A percentile compares a stretch with the other conserved stretches of the same genome.
These are phyloP conservation scores for Ctenosaura bakeri DNA, from an alignment of 2,797 vertebrate genomes.

Conservation along the genomic window DNA sequence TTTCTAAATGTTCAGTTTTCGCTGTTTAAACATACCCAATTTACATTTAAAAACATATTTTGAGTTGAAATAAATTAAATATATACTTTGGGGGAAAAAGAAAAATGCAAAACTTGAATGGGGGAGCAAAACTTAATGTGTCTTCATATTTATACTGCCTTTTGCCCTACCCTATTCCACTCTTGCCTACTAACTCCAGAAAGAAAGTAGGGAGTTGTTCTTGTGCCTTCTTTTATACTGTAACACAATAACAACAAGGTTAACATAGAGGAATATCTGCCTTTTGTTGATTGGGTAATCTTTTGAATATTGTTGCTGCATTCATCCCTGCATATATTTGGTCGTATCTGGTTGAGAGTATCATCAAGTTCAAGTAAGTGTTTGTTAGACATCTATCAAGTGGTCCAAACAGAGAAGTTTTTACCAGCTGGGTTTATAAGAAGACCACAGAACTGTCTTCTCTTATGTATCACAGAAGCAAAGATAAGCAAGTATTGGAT, in stretches of 20 bases:
- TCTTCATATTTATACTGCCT: neutral
- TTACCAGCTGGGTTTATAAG: neutral
- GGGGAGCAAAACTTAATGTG: neutral
- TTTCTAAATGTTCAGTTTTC: no score
- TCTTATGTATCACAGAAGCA: neutral
- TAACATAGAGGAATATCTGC: neutral
- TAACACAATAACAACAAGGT: neutral
- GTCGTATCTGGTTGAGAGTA: neutral
- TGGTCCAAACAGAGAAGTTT: neutral
- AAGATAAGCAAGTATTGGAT: neutral
- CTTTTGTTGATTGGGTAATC: neutral
- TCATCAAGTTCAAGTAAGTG: neutral
- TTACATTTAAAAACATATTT: no score
- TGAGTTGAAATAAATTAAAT: no score
- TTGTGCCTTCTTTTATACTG: neutral
- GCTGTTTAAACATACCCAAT: no score
- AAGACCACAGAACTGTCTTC: neutral
- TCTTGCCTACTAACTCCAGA: neutral
- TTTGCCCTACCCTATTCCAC: neutral
- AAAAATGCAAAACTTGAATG: no score
- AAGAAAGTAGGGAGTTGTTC: neutral
- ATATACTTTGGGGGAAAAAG: no score
- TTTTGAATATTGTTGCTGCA: neutral
- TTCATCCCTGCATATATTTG: neutral
- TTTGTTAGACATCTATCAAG: neutral